A percentile compares a stretch with the other conserved stretches of the same genome.
Evolutionary conservation across 2,113 vertebrate species (phyloP).

Genomic region (Chloebia gouldiae): DNA sequence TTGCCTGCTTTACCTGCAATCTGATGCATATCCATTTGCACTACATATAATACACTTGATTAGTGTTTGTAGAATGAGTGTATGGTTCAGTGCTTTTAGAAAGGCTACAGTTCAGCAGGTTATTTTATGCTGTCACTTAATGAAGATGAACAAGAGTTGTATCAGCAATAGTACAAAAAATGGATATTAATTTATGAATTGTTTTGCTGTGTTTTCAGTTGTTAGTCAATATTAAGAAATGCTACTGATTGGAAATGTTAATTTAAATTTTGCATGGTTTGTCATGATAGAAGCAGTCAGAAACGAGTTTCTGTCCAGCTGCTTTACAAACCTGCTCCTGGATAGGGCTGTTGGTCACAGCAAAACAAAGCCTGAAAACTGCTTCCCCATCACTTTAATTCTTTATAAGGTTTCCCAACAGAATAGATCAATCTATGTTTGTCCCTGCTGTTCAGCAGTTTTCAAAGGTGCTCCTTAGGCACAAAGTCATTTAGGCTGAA

Average conservation of each 20-base stretch:
- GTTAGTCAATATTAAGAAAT: neutral
- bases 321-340: neutral
- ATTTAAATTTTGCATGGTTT: neutral
- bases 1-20: neutral
- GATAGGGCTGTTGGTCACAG: neutral
- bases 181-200: neutral
- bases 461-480: neutral
- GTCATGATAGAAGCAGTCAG: neutral
- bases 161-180: neutral
- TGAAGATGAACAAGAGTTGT: neutral
- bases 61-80: neutral
- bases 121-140: neutral
- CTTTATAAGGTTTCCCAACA: neutral
- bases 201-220: neutral
- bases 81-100: neutral
- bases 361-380: slow-evolving; percentile 33
- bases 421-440: neutral
- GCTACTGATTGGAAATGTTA: neutral
- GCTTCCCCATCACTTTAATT: slow-evolving; percentile 33
- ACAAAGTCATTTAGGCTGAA: neutral
- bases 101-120: neutral
- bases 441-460: neutral
- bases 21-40: neutral
- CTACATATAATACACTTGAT: neutral
- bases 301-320: neutral